A percentile compares a stretch with the other conserved stretches of the same genome.
Conservation (phyloP, 2,113 vertebrate species). For the Hucho hucho region DNA sequence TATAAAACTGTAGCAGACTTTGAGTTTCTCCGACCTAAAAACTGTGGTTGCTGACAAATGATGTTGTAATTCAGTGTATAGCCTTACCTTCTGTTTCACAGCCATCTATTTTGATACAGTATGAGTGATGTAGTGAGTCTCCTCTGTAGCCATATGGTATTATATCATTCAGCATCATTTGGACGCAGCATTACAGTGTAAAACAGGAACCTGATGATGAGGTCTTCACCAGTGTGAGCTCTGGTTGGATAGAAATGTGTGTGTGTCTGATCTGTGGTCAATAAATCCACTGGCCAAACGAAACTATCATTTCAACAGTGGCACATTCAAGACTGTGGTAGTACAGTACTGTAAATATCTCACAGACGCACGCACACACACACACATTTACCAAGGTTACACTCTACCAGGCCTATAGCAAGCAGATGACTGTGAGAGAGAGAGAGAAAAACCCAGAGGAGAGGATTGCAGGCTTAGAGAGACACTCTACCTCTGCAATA, state of each 20-base stretch:
- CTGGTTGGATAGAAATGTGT: neutral
- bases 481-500: conserved; percentile 45
- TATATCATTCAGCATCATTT: neutral
- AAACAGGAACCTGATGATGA: neutral
- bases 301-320: neutral
- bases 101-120: neutral
- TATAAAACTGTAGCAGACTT: neutral
- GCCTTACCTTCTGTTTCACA: neutral
- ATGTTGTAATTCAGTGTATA: neutral
- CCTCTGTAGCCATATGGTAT: neutral
- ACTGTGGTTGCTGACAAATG: neutral
- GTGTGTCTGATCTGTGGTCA: neutral
- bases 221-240: neutral
- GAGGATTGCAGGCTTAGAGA: neutral
- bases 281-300: neutral
- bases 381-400: conserved; percentile 2
- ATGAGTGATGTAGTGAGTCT: neutral
- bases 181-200: neutral
- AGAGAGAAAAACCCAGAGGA: neutral
- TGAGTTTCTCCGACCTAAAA: neutral
- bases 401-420: neutral
- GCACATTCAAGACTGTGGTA: neutral
- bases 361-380: neutral
- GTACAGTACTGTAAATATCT: neutral
- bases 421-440: neutral